Conservation (phyloP, 2,888 invertebrate genomes). For the Cheilosia pagana region DNA sequence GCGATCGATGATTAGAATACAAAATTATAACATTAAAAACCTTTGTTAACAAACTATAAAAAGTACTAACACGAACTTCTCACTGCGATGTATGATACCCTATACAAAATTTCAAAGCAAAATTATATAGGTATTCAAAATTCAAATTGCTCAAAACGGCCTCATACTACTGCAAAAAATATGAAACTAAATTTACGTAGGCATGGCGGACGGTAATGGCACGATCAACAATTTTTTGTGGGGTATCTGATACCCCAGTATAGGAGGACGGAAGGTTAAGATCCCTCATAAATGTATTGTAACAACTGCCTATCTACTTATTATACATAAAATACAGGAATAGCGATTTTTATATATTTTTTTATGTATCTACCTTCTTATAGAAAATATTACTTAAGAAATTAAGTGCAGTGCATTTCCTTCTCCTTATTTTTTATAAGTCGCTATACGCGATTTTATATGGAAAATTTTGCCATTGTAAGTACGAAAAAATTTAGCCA, state of each 20-base stretch:
- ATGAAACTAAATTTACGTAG: conserved; percentile 13
- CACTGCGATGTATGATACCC: conserved; percentile 18
- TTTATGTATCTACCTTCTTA: too few relatives aligned
- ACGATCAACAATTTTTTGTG: conserved; percentile 7
- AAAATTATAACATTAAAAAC: conserved; percentile 4
- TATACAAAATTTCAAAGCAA: conserved; percentile 16
- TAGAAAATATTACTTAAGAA: too few relatives aligned
- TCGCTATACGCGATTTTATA: too few relatives aligned
- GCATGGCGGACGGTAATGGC: conserved; percentile 12
- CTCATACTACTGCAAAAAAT: conserved; percentile 4
- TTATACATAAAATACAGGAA: too few relatives aligned
- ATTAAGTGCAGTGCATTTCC: too few relatives aligned
- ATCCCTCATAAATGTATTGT: too few relatives aligned
- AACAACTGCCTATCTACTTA: too few relatives aligned
- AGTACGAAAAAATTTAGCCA: too few relatives aligned
- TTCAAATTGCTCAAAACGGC: conserved; percentile 11
- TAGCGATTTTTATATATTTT: too few relatives aligned
- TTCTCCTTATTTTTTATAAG: too few relatives aligned
- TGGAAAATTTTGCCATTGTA: too few relatives aligned
- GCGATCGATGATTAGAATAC: too few relatives aligned
- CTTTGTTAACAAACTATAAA: conserved; percentile 4
- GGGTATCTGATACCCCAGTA: conserved; percentile 30
- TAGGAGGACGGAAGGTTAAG: conserved; percentile 9
- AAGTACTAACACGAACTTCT: background rate
- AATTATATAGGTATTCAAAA: conserved; percentile 19